Conservation (phyloP, 2,113 vertebrate genomes). For the Saimiri boliviensis region DNA sequence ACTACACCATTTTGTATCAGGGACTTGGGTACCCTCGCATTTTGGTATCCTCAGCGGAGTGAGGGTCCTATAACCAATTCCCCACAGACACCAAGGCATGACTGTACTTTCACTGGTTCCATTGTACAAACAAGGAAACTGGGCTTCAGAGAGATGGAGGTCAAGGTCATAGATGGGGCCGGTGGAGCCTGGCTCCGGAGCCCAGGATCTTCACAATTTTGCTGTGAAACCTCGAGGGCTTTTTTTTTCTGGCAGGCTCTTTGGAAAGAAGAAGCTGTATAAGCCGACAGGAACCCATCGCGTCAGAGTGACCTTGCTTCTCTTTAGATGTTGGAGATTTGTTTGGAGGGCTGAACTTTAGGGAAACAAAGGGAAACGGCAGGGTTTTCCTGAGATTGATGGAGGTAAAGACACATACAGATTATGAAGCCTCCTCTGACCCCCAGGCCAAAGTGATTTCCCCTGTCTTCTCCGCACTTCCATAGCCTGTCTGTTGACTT, state of each 20-base stretch:
- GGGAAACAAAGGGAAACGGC: background rate
- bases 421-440: background rate
- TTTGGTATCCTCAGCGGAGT: background rate
- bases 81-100: fast-evolving
- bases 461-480: background rate
- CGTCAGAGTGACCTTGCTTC: background rate
- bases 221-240: background rate
- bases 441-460: background rate
- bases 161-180: background rate
- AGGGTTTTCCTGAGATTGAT: background rate
- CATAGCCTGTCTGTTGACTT: background rate
- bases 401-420: background rate
- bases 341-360: background rate
- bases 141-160: background rate
- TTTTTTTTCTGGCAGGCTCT: background rate
- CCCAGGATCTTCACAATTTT: background rate
- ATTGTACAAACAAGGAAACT: background rate
- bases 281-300: background rate
- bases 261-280: background rate
- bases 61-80: background rate
- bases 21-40: background rate
- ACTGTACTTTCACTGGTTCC: background rate
- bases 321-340: background rate
- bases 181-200: background rate
- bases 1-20: background rate